These are phyloP conservation scores for Myotis planiceps DNA, from an alignment of 2,797 vertebrate genomes.

Conservation along the genomic window DNA sequence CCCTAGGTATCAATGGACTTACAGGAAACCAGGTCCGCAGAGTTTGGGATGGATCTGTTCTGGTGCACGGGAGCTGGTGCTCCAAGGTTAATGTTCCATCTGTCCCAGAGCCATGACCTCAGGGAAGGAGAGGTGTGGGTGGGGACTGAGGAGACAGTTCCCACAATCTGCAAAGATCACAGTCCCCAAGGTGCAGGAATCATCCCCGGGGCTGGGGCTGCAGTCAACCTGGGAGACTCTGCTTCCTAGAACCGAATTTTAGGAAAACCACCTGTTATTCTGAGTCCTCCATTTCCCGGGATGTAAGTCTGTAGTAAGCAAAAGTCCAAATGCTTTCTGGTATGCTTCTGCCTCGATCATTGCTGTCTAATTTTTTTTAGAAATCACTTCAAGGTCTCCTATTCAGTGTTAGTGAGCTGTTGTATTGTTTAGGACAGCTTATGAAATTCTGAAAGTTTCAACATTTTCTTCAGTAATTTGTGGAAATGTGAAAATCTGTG, in stretches of 20 bases:
- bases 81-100: neutral
- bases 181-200: neutral
- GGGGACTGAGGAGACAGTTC: neutral
- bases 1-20: neutral
- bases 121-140: neutral
- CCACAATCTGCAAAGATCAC: neutral
- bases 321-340: neutral
- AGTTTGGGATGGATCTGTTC: neutral
- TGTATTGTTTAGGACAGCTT: neutral
- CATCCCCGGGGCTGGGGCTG: too few relatives aligned
- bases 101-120: neutral
- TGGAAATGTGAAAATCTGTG: neutral
- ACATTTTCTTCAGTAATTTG: constrained; percentile 27
- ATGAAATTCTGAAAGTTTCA: neutral
- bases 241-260: neutral
- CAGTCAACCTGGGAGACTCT: neutral
- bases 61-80: neutral
- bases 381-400: neutral
- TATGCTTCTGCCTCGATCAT: neutral
- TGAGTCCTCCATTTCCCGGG: neutral
- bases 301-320: neutral
- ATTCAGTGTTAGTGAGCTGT: neutral
- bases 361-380: constrained; percentile 8
- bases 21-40: neutral
- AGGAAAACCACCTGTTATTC: neutral